A percentile compares a stretch with the other conserved stretches of the same genome.
phyloP scores from a whole-genome alignment of 2,888 invertebrate genomes.

The Oeneis ivallda region DNA sequence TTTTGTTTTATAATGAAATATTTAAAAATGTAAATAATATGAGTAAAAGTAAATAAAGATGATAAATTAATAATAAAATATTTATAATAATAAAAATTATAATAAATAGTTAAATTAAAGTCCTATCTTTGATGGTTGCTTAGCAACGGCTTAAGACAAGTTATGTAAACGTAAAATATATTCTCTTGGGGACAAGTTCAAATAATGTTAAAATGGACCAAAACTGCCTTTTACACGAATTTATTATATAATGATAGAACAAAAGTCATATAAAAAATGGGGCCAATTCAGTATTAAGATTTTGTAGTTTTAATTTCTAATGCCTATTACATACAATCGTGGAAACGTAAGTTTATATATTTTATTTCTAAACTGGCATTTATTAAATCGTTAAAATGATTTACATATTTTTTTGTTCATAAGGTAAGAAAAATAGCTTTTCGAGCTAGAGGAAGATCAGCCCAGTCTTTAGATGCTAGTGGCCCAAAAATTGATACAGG shows the following conservation, averaged over 20 bases:
- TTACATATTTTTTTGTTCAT: constrained; percentile 24
- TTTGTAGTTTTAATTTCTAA: constrained; percentile 53
- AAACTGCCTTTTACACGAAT: constrained; percentile 70
- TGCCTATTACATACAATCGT: constrained; percentile 73
- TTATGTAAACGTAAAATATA: too few species aligned
- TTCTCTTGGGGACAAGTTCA: constrained; percentile 10
- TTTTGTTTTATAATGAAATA: too few species aligned
- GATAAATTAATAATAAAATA: too few species aligned
- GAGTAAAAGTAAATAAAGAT: too few species aligned
- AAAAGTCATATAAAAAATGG: constrained; percentile 53
- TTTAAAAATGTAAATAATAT: too few species aligned
- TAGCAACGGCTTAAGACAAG: constrained; percentile 53
- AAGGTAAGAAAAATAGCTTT: constrained; percentile 75
- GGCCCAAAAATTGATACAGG: constrained; percentile 55
- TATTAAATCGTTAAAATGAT: constrained; percentile 12
- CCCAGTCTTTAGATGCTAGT: constrained; percentile 71
- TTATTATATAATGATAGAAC: constrained; percentile 68
- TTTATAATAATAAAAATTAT: too few species aligned
- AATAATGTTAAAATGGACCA: constrained; percentile 58
- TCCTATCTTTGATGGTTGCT: constrained; percentile 48
- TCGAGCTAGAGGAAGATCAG: constrained; percentile 74
- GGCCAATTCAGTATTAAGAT: constrained; percentile 55
- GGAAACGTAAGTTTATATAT: constrained; percentile 70
- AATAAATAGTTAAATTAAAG: too few species aligned
- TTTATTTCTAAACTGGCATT: constrained; percentile 16